These are phyloP conservation scores for Clarias pachynema DNA, from an alignment of 2,797 vertebrate species.

Conservation along the genomic window DNA sequence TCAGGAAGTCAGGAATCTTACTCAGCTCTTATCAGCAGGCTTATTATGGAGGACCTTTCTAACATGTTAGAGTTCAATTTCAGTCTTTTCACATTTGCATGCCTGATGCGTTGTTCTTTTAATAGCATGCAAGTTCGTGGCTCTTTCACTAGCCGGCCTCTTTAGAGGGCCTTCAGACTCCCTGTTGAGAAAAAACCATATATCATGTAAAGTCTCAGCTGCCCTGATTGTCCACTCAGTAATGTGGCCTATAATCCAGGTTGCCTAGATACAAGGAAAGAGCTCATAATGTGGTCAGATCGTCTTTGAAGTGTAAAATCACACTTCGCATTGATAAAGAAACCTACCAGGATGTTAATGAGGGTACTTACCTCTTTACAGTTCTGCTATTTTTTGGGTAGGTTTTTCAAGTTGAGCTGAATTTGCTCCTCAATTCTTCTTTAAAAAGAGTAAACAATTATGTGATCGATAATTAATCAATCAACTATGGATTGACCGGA, in stretches of 20 bases:
- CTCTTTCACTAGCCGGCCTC: slow-evolving; percentile 14
- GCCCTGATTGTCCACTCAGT: slow-evolving; percentile 30
- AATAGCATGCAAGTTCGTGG: slow-evolving; percentile 20
- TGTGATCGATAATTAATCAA: neutral
- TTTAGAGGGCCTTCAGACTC: slow-evolving; percentile 3
- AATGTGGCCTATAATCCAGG: slow-evolving; percentile 47
- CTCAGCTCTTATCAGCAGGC: slow-evolving; percentile 27
- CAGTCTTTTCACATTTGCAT: slow-evolving; percentile 5
- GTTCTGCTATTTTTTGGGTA: neutral
- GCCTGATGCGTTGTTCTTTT: slow-evolving; percentile 34
- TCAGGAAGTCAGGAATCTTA: slow-evolving; percentile 16
- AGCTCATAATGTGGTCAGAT: slow-evolving; percentile 26
- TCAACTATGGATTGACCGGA: neutral
- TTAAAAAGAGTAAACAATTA: neutral
- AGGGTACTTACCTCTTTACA: neutral
- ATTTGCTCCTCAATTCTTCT: neutral
- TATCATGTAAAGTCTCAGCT: slow-evolving; percentile 21
- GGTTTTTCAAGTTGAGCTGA: too few species aligned
- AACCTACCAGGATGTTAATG: slow-evolving; percentile 10
- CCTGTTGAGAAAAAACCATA: slow-evolving; percentile 29
- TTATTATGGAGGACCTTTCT: slow-evolving; percentile 18
- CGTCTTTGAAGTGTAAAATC: slow-evolving; percentile 19
- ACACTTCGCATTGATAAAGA: slow-evolving; percentile 23
- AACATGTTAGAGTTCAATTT: neutral
- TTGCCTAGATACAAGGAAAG: slow-evolving; percentile 53